phyloP scores from a whole-genome alignment of 2,113 vertebrate genomes.

The Amphiprion percula region DNA sequence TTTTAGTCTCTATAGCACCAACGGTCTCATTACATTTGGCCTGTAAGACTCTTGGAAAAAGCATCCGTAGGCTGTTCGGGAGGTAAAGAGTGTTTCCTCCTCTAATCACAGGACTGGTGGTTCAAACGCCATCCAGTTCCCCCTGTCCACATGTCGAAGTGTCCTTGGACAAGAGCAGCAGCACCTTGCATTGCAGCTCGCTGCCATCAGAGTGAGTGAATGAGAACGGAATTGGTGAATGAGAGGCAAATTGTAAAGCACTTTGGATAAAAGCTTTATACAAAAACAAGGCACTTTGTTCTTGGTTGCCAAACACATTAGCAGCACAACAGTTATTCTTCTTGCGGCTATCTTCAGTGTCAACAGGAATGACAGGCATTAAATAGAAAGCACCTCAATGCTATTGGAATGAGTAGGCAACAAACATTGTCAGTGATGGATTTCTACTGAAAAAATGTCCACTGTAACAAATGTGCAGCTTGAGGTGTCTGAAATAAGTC shows the following conservation, averaged over 20 bases:
- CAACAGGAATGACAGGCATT: neutral
- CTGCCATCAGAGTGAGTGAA: conserved; percentile 1
- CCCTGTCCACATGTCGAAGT: neutral
- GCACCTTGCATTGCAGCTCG: neutral
- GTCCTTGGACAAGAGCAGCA: neutral
- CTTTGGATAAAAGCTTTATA: conserved; percentile 20
- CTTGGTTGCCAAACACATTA: neutral
- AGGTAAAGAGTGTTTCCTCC: neutral
- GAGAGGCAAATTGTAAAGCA: conserved; percentile 23
- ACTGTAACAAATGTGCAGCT: neutral
- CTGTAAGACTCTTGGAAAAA: neutral
- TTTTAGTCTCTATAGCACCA: no score
- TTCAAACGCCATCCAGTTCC: neutral
- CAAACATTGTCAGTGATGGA: neutral
- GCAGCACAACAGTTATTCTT: neutral
- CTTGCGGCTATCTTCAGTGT: conserved; percentile 8
- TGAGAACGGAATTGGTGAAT: conserved; percentile 3
- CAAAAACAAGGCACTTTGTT: conserved; percentile 11
- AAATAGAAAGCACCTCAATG: neutral
- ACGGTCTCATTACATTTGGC: neutral
- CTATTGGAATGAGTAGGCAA: neutral
- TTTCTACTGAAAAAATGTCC: neutral
- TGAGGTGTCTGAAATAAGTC: neutral
- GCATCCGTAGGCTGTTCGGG: no score
- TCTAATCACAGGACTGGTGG: neutral